Base-by-base conservation (phyloP, 2,797 vertebrate genomes). In the Rallus crepitans region DNA sequence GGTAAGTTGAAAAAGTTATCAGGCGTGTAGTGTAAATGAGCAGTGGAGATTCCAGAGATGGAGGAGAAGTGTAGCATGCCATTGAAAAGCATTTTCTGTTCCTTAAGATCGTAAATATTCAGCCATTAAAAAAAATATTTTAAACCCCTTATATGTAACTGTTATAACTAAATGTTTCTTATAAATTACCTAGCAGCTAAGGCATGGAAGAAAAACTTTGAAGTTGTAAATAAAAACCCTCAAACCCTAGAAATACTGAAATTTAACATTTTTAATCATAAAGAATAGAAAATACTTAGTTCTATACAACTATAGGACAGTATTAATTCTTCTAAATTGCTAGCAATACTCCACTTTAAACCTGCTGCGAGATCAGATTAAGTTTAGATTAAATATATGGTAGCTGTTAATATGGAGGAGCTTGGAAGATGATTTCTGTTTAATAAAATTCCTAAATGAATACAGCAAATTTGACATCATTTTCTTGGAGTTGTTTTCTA, bases 1-100 rank as follows among this genome's bases (percentile, higher is more conserved):
- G 92, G 69, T 96, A 94, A 97, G 96, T 23, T 91, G 82, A 78
- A 95, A 94, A 97, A 96, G 90, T 97, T 97, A 96, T 65, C 82
- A 94, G 87, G 90, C 47, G 1, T 82, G 71, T 70, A 94, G 81
- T 80, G 87, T 79, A 96, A 97, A 97, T 92, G 93, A 98, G 31
- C 55, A 93, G 45, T 39, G 68, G 89, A 80, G n/a, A 94, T 95
- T 90, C 52, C 84, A 33, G 68, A 88, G 52, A 90, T 81, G 48
- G 52, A 78, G 37, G 35, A 89, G 95, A 98, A 82, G 25, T 76
- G 30, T 72, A 91, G 37, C 16, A 3, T 31, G 28, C 6, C 63
- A 76, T 5, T 60, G 72, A 86, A 93, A 96, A 87, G 11, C 10
- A 72, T 57, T 40, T 73, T 76, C 42, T 37, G 3, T 61, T 94